Percentiles rank a stretch among this genome's conserved stretches.
Conservation (phyloP, 2,113 vertebrate species). For the Thamnaconus septentrionalis region DNA sequence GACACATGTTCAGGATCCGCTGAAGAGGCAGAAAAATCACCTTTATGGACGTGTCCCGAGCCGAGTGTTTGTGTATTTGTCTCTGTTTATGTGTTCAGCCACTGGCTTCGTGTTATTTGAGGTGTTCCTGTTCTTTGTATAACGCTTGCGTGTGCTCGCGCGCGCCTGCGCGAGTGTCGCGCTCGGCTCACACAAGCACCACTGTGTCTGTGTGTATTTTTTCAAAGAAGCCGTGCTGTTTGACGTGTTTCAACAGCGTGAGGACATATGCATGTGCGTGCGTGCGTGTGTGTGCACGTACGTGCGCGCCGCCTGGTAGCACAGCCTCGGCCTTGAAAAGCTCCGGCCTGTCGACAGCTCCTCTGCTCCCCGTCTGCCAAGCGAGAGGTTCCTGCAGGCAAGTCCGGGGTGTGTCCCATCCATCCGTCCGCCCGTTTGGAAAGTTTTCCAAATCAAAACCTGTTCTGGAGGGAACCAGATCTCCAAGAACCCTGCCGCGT, state of each 20-base stretch:
- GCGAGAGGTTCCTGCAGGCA: slow-evolving; percentile 59
- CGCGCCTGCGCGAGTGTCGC: too few species aligned
- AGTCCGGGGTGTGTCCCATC: slow-evolving; percentile 12
- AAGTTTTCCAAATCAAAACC: too few species aligned
- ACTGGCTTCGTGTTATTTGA: slow-evolving; percentile 37
- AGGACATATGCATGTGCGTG: slow-evolving; percentile 45
- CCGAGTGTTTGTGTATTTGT: slow-evolving; percentile 50
- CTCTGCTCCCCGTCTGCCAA: slow-evolving; percentile 67
- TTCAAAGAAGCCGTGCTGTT: slow-evolving; percentile 27
- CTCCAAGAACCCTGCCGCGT: too few species aligned
- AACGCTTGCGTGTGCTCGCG: too few species aligned
- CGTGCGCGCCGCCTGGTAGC: slow-evolving; percentile 24
- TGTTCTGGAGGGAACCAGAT: too few species aligned
- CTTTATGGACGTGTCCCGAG: slow-evolving; percentile 44
- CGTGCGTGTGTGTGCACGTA: slow-evolving; percentile 26
- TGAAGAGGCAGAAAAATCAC: slow-evolving; percentile 68
- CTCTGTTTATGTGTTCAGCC: slow-evolving; percentile 52
- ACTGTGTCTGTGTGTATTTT: slow-evolving; percentile 45
- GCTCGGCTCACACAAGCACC: slow-evolving; percentile 13
- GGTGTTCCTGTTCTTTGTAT: slow-evolving; percentile 30
- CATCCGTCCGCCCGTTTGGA: too few species aligned
- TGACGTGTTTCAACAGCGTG: slow-evolving; percentile 51
- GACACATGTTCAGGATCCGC: slow-evolving; percentile 76
- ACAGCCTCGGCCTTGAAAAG: slow-evolving; percentile 49
- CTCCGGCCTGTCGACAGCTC: slow-evolving; percentile 66